These are phyloP conservation scores for Trinectes maculatus DNA, from an alignment of 2,113 vertebrate species.

Conservation along the genomic window DNA sequence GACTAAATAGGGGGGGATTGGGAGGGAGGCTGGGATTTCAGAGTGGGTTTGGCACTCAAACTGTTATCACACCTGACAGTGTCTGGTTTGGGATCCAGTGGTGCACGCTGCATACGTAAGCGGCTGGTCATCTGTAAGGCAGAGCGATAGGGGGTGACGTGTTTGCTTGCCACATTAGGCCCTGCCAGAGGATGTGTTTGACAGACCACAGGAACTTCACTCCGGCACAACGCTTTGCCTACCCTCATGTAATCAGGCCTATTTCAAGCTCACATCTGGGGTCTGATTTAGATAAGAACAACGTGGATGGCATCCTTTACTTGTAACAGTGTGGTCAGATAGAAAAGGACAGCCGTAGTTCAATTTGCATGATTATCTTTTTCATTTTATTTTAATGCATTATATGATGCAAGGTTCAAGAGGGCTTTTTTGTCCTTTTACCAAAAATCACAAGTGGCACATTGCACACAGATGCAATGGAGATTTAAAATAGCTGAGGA, in stretches of 20 bases:
- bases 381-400: neutral
- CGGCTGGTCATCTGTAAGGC: conserved; percentile 71
- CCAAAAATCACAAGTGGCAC: too few relatives aligned
- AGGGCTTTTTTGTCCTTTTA: too few relatives aligned
- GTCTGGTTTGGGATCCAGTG: conserved; percentile 76
- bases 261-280: conserved; percentile 20
- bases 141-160: conserved; percentile 77
- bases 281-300: conserved; percentile 7
- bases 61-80: conserved; percentile 82
- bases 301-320: conserved; percentile 3
- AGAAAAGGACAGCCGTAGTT: neutral
- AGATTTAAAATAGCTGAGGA: too few relatives aligned
- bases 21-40: conserved; percentile 73
- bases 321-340: neutral
- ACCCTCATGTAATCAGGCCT: conserved; percentile 47
- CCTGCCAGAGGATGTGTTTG: conserved; percentile 66
- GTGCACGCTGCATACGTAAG: conserved; percentile 74
- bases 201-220: conserved; percentile 62
- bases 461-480: too few relatives aligned
- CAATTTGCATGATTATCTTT: neutral
- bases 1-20: conserved; percentile 43
- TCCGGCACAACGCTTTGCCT: conserved; percentile 38
- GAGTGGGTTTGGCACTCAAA: conserved; percentile 69
- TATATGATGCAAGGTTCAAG: too few relatives aligned
- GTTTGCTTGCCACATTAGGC: conserved; percentile 70